Conservation (phyloP, 2,113 vertebrate species). For the Tragulus kanchil region DNA sequence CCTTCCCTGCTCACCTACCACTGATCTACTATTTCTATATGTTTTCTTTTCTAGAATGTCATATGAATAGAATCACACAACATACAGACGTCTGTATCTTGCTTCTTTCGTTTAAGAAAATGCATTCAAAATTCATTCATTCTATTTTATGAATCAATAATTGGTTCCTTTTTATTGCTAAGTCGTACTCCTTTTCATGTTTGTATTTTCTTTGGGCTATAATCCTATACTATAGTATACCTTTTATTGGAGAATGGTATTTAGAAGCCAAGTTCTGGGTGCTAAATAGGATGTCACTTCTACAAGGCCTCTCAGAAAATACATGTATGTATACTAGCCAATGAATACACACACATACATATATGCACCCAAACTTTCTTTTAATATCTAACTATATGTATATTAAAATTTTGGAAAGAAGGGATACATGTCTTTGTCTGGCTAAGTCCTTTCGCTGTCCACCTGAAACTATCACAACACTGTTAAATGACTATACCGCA, state of each 20-base stretch:
- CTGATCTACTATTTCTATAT: not conserved
- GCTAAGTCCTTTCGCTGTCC: not conserved
- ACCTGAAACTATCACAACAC: not conserved
- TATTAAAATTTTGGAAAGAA: not conserved
- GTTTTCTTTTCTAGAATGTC: constrained; percentile 5
- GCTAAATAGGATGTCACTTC: not conserved
- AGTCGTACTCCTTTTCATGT: not conserved
- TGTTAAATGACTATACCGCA: not conserved
- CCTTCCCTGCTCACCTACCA: too few relatives aligned
- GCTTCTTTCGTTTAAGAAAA: constrained; percentile 12
- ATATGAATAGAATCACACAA: too few relatives aligned
- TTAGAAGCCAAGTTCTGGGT: not conserved
- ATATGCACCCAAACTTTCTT: not conserved
- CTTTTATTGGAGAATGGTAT: not conserved
- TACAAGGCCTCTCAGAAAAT: not conserved
- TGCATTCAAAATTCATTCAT: not conserved
- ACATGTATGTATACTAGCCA: not conserved
- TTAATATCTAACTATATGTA: not conserved
- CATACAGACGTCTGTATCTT: not conserved
- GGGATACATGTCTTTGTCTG: not conserved
- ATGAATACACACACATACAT: not conserved
- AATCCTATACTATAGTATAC: not conserved
- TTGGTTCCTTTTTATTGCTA: not conserved
- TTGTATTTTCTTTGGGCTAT: not conserved
- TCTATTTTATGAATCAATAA: not conserved